A percentile compares a stretch with the other conserved stretches of the same genome.
These are phyloP conservation scores for Polypedilum vanderplanki DNA, from an alignment of 1,140 invertebrate species.

Conservation along the genomic window DNA sequence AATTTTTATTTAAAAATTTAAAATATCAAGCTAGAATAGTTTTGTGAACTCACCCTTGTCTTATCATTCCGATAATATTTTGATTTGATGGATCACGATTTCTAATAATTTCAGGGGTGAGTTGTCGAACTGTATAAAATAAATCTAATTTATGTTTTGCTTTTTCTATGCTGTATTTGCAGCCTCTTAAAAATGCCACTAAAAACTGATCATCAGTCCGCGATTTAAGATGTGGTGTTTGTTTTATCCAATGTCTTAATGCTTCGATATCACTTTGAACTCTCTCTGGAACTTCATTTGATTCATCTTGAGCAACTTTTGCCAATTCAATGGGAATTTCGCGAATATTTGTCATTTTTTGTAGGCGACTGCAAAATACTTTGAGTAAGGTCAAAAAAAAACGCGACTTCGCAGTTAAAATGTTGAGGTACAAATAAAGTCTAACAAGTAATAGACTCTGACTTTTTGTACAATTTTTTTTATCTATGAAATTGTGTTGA, in stretches of 20 bases:
- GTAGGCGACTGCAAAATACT: background rate
- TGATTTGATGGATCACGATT: slow-evolving; percentile 43
- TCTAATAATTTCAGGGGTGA: slow-evolving; percentile 47
- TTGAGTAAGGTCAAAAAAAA: slow-evolving; percentile 24
- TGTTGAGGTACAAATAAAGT: background rate
- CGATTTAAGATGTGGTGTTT: slow-evolving; percentile 51
- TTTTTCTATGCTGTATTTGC: slow-evolving; percentile 59
- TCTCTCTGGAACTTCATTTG: slow-evolving; percentile 51
- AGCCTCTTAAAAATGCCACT: slow-evolving; percentile 54
- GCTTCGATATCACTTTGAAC: slow-evolving; percentile 46
- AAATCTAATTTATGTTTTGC: slow-evolving; percentile 58
- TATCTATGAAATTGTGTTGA: too few relatives aligned
- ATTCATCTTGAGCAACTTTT: slow-evolving; percentile 47
- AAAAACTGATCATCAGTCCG: slow-evolving; percentile 48
- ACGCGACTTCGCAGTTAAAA: background rate
- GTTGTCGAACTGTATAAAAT: slow-evolving; percentile 52
- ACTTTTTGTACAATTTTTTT: too few relatives aligned
- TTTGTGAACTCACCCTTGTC: slow-evolving; percentile 44
- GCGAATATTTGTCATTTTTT: slow-evolving; percentile 43
- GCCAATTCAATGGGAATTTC: slow-evolving; percentile 45
- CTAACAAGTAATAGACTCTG: background rate
- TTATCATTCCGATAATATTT: slow-evolving; percentile 45
- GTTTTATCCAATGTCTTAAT: slow-evolving; percentile 54
- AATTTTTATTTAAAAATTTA: too few relatives aligned
- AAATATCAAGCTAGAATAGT: too few relatives aligned